These are phyloP conservation scores for Drosophila insularis DNA, from an alignment of 1,140 invertebrate species.

Conservation along the genomic window DNA sequence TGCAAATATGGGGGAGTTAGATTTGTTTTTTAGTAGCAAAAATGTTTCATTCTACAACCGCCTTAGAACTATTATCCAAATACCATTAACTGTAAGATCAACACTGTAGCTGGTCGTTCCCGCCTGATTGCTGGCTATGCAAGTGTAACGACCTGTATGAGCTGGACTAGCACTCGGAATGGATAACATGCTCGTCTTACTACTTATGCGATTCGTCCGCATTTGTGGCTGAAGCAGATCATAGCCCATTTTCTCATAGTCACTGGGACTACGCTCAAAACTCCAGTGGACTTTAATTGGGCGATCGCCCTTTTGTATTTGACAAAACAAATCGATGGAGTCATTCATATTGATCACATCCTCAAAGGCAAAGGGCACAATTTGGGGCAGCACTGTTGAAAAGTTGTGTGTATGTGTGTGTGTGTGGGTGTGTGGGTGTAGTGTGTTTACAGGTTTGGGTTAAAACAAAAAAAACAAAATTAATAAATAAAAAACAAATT, in stretches of 20 bases:
- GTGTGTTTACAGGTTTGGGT: background rate
- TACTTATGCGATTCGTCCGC: constrained; percentile 85
- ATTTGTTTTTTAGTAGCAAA: constrained; percentile 42
- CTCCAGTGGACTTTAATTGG: constrained; percentile 90
- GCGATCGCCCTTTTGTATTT: constrained; percentile 89
- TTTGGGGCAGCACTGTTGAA: constrained; percentile 86
- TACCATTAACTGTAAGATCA: constrained; percentile 82
- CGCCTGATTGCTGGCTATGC: constrained; percentile 89
- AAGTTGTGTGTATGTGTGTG: background rate
- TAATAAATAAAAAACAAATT: constrained; percentile 20
- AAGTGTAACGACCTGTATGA: constrained; percentile 88
- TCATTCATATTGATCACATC: constrained; percentile 87
- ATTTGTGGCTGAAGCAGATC: constrained; percentile 76
- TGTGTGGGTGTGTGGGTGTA: constrained; percentile 17
- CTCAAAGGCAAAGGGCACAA: constrained; percentile 88
- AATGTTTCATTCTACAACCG: constrained; percentile 84
- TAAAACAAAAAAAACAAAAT: constrained; percentile 17
- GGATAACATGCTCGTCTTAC: constrained; percentile 87
- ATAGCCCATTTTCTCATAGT: constrained; percentile 62
- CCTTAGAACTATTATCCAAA: constrained; percentile 83
- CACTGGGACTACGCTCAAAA: constrained; percentile 76
- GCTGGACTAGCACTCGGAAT: constrained; percentile 83
- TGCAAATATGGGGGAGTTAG: constrained; percentile 15
- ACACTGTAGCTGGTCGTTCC: constrained; percentile 88
- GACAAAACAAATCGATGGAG: constrained; percentile 87